Evolutionary conservation across 2,113 vertebrate species (phyloP), one percentile per base, ranked within the genome.

Genomic region (Nannobrachium achirus): DNA sequence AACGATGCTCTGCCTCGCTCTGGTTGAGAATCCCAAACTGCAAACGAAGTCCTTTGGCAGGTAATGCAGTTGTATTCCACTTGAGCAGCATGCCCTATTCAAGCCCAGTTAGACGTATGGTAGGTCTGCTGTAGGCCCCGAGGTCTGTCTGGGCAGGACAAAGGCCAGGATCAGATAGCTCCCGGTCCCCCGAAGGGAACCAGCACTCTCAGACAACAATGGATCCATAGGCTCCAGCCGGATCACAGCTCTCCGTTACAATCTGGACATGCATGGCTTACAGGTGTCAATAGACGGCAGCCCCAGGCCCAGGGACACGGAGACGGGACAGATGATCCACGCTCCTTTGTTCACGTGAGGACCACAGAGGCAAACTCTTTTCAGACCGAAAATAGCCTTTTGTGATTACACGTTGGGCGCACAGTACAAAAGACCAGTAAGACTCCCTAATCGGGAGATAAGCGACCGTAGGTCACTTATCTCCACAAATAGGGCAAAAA

Each of bases 81-180:
- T 33, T 25, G 25, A 25, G 25, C 4, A 25, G 25, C 25, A 25
- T 25, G 25, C 25, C 7, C 11, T 18, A 14, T n/a, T 14, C n/a
- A 45, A 11, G 8, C 11, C 15, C 57, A 20, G 16, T 44, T 15
- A 60, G 41, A 45, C 41, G 16, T 42, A 61, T 20, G 42, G 19
- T 7, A 61, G 42, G 18, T 16, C 39, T 14, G 13, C 41, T 19
- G 57, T 18, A 46, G 42, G 42, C 4, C 40, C 15, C 10, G 19
- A 19, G 58, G 16, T 44, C 18, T 3, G 65, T 78, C 76, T 73
- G 70, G 70, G 41, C 2, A 38, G 51, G 56, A 80, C 69, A 72
- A 82, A 76, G 70, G 18, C 40, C 13, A 4, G 72, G 74, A 82
- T 80, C 84, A 56, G 63, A 40, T 71, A n/a, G 38, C 80, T 10